Evolutionary conservation across 2,797 vertebrate species (phyloP).

Genomic region (Thamnophis elegans): DNA sequence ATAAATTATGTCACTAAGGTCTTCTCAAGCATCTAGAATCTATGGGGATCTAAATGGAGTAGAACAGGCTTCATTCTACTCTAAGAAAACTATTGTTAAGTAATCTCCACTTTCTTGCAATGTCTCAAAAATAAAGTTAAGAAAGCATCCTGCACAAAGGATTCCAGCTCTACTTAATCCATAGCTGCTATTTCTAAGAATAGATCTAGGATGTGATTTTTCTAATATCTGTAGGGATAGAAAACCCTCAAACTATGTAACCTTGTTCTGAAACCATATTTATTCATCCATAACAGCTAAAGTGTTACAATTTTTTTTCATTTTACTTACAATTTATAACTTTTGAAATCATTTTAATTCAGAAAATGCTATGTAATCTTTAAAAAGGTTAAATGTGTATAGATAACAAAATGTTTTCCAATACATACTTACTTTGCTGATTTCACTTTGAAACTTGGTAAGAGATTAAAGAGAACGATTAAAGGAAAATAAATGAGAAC

Average conservation of each 20-base stretch:
- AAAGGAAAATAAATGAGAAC: constrained; percentile 28
- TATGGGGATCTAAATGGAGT: not conserved
- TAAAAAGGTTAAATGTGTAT: constrained; percentile 31
- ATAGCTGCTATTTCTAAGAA: not conserved
- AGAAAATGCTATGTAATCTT: constrained; percentile 26
- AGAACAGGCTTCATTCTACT: not conserved
- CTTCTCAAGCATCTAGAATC: not conserved
- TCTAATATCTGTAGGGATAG: not conserved
- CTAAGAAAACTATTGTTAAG: not conserved
- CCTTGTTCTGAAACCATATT: constrained; percentile 17
- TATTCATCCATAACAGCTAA: constrained; percentile 27
- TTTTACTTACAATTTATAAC: constrained; percentile 14
- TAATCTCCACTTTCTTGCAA: not conserved
- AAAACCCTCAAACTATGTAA: not conserved
- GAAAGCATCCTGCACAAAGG: not conserved
- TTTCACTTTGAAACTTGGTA: not conserved
- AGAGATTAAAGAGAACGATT: not conserved
- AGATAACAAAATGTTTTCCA: constrained; percentile 25
- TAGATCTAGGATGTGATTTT: not conserved
- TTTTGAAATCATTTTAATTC: constrained; percentile 21
- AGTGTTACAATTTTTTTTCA: constrained; percentile 9
- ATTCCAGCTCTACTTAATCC: not conserved
- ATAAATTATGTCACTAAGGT: not conserved
- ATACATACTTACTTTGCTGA: not conserved
- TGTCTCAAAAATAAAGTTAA: not conserved